A percentile compares a stretch with the other conserved stretches of the same genome.
These are phyloP conservation scores for Littorina saxatilis DNA, from an alignment of 1,140 invertebrate genomes.

Conservation along the genomic window DNA sequence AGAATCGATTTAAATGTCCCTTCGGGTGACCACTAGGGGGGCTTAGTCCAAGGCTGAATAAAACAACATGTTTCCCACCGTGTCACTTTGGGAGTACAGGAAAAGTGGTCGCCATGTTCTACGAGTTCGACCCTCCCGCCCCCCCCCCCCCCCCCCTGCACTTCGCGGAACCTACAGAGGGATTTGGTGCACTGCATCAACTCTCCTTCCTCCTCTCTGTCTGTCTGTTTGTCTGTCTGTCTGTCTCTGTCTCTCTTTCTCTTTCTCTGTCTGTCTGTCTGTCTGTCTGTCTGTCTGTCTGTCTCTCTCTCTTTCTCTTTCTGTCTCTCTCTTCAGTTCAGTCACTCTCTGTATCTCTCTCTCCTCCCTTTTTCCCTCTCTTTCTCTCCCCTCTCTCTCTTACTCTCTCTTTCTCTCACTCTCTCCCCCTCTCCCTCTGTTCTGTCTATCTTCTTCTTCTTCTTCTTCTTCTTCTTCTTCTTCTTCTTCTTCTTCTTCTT, in stretches of 20 bases:
- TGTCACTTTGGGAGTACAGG: not conserved
- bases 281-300: not conserved
- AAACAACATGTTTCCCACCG: no score
- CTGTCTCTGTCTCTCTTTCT: not conserved
- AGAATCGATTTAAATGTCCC: no score
- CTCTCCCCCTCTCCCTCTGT: no score
- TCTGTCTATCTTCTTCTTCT: not conserved
- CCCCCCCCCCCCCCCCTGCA: not conserved
- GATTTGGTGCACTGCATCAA: no score
- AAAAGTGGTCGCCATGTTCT: not conserved
- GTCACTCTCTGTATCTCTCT: not conserved
- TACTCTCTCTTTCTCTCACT: not conserved
- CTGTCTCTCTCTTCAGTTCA: not conserved
- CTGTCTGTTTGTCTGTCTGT: not conserved
- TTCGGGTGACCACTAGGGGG: no score
- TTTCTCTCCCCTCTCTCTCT: no score
- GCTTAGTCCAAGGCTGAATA: no score
- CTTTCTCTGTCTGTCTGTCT: not conserved
- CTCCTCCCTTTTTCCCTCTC: not conserved
- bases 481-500: no score
- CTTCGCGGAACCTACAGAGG: no score
- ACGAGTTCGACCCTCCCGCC: not conserved
- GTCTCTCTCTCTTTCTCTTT: slow-evolving; percentile 5
- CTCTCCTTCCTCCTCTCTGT: not conserved
- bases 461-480: not conserved